Evolutionary conservation across 2,113 vertebrate genomes (phyloP).

Genomic region (Bos indicus): DNA sequence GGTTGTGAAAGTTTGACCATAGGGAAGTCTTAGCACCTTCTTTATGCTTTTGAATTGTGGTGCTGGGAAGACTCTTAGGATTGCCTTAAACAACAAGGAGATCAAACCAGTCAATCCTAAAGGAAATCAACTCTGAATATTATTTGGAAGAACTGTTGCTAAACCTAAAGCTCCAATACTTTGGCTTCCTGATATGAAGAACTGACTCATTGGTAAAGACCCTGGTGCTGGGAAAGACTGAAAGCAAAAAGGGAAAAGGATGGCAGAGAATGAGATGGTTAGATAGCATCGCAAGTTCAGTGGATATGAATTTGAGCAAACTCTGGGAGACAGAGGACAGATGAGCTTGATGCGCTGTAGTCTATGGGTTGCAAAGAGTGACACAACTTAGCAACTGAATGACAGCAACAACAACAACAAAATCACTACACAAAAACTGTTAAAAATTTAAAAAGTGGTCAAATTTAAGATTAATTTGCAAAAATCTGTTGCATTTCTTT

Average conservation of each 20-base stretch:
- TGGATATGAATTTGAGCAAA: neutral
- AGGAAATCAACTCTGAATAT: neutral
- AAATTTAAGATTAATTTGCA: neutral
- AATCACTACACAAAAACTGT: neutral
- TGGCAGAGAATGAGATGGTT: neutral
- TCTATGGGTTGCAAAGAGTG: neutral
- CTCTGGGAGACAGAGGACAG: neutral
- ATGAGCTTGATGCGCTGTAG: neutral
- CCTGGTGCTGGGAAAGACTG: neutral
- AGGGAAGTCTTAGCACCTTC: neutral
- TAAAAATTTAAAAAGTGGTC: neutral
- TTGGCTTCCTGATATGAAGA: neutral
- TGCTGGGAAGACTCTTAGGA: neutral
- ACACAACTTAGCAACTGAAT: neutral
- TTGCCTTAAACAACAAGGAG: neutral
- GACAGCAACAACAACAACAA: neutral
- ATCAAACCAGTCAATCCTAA: neutral
- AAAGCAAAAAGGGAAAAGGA: neutral
- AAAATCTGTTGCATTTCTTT: neutral
- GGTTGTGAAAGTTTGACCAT: neutral
- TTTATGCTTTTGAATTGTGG: neutral
- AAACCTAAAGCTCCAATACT: neutral
- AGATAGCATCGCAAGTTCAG: neutral
- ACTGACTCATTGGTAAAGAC: neutral
- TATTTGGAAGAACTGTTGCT: neutral